These are phyloP conservation scores for Chelonoidis abingdonii DNA, from an alignment of 2,113 vertebrate species.

Conservation along the genomic window DNA sequence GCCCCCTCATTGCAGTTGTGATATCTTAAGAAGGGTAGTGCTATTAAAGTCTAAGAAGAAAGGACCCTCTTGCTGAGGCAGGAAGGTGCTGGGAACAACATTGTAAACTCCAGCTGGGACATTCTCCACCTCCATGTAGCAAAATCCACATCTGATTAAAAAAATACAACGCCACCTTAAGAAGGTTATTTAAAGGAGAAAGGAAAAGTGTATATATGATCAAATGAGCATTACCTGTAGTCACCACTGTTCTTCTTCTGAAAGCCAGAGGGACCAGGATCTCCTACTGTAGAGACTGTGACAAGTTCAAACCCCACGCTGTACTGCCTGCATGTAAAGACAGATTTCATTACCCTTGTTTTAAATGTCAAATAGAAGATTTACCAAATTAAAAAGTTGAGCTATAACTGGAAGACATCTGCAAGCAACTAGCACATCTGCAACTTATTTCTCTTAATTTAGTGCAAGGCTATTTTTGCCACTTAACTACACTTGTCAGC, in stretches of 20 bases:
- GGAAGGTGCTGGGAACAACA: conserved; percentile 94
- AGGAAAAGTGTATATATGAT: background rate
- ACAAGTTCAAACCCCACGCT: conserved; percentile 95
- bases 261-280: conserved; percentile 84
- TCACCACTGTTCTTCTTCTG: conserved; percentile 94
- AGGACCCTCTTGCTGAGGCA: conserved; percentile 97
- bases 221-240: conserved; percentile 86
- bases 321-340: conserved; percentile 83
- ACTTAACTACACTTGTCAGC: background rate
- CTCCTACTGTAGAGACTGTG: conserved; percentile 85
- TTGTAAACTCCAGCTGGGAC: conserved; percentile 93
- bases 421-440: background rate
- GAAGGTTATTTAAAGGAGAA: background rate
- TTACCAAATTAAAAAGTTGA: background rate
- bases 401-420: background rate
- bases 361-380: background rate
- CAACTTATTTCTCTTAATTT: background rate
- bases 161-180: conserved; percentile 38
- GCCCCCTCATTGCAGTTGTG: conserved; percentile 90
- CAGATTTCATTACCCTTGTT: background rate
- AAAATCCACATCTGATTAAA: conserved; percentile 92
- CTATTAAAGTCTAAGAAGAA: conserved; percentile 98
- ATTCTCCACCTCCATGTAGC: conserved; percentile 91
- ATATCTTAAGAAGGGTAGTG: conserved; percentile 83
- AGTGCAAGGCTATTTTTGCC: background rate